Conservation (phyloP, 2,113 vertebrate genomes). For the Vireo altiloquus region DNA sequence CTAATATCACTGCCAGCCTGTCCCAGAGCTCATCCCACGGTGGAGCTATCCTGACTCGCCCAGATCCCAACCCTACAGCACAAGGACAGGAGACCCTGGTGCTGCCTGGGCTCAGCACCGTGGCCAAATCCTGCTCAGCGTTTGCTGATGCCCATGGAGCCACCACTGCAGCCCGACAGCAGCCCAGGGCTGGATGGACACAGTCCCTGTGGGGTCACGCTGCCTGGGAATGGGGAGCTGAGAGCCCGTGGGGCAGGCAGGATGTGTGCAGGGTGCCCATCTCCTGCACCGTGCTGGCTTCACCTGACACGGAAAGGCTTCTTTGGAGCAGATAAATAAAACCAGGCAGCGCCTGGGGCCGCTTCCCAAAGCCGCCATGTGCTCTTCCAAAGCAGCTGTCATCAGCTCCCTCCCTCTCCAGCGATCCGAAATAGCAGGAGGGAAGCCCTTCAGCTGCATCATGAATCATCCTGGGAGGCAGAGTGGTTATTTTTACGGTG, state of each 20-base stretch:
- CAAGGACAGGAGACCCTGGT: rapidly evolving
- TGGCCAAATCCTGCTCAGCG: rapidly evolving
- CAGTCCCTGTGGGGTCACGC: rapidly evolving
- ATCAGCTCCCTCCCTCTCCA: neutral
- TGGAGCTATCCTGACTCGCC: neutral
- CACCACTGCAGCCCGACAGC: rapidly evolving
- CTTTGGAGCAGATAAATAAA: neutral
- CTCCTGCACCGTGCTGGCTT: rapidly evolving
- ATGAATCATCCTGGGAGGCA: conserved; percentile 27
- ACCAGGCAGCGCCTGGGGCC: neutral
- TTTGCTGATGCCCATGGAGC: neutral
- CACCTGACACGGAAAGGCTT: rapidly evolving
- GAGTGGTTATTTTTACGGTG: neutral
- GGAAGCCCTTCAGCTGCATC: conserved; percentile 44
- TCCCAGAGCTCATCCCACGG: neutral
- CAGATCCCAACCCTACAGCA: rapidly evolving
- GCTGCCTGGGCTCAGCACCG: neutral
- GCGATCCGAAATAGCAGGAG: neutral
- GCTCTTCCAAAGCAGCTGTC: neutral
- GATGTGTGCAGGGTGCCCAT: neutral
- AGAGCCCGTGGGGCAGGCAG: neutral
- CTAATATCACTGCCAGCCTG: neutral
- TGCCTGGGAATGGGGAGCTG: neutral
- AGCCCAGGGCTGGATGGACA: neutral
- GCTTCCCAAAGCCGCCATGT: neutral